These are phyloP conservation scores for Drosophila leontia DNA, from an alignment of 1,140 invertebrate species.

Conservation along the genomic window DNA sequence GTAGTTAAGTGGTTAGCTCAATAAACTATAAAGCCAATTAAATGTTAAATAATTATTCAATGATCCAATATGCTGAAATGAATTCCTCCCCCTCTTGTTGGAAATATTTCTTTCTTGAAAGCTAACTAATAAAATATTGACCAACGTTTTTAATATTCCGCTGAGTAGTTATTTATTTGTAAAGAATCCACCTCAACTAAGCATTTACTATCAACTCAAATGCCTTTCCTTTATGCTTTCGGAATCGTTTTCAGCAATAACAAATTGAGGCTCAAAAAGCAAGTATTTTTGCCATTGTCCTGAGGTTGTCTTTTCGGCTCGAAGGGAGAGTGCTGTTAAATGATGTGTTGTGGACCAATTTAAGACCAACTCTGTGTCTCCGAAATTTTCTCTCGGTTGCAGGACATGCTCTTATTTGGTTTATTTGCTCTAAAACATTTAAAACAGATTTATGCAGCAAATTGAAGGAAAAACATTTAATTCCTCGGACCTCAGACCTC, in stretches of 20 bases:
- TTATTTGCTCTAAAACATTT: slow-evolving; percentile 41
- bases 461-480: slow-evolving; percentile 63
- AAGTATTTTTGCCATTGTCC: slow-evolving; percentile 50
- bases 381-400: neutral
- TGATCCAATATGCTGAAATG: neutral
- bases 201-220: neutral
- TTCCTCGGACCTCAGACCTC: slow-evolving; percentile 39
- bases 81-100: too few species aligned
- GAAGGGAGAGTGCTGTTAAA: slow-evolving; percentile 43
- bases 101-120: neutral
- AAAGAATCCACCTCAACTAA: too few species aligned
- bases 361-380: slow-evolving; percentile 20
- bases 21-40: slow-evolving; percentile 5
- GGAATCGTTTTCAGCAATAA: neutral
- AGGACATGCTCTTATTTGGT: slow-evolving; percentile 9
- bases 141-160: neutral
- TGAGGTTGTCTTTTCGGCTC: neutral
- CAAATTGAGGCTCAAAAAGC: slow-evolving; percentile 23
- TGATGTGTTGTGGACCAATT: slow-evolving; percentile 71
- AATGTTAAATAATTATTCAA: neutral
- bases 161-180: neutral
- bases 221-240: neutral
- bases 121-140: neutral
- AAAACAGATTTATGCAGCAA: slow-evolving; percentile 71
- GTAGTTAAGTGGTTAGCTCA: neutral